These are phyloP conservation scores for Propithecus coquereli DNA, from an alignment of 2,113 vertebrate genomes.

Conservation along the genomic window DNA sequence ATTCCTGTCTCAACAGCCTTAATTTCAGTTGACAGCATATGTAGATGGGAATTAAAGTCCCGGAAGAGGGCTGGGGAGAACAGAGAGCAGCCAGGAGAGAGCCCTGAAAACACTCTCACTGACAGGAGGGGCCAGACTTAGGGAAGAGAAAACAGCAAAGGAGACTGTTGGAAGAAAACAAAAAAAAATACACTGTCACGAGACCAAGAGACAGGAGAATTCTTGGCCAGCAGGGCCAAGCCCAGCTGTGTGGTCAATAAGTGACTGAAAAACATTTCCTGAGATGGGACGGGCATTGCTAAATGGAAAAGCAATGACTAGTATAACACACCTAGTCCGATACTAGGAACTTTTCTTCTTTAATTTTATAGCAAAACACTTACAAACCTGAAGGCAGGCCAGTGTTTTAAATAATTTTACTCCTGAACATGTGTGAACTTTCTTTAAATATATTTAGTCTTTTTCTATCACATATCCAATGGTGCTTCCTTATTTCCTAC, in stretches of 20 bases:
- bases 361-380: neutral
- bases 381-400: neutral
- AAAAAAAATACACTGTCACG: neutral
- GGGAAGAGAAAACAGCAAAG: neutral
- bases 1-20: no score
- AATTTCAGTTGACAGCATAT: no score
- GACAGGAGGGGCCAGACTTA: neutral
- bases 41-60: neutral
- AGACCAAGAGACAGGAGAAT: neutral
- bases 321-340: neutral
- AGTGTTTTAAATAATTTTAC: constrained; percentile 6
- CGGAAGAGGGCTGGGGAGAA: neutral
- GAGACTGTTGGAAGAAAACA: neutral
- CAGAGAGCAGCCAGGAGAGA: neutral
- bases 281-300: neutral
- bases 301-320: neutral
- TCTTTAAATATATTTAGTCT: neutral
- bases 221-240: neutral
- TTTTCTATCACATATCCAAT: neutral
- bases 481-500: neutral
- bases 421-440: neutral
- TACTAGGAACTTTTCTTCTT: neutral
- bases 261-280: neutral
- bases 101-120: neutral
- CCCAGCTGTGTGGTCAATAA: neutral